These are phyloP conservation scores for Gobius niger DNA, from an alignment of 2,113 vertebrate genomes.

Conservation along the genomic window DNA sequence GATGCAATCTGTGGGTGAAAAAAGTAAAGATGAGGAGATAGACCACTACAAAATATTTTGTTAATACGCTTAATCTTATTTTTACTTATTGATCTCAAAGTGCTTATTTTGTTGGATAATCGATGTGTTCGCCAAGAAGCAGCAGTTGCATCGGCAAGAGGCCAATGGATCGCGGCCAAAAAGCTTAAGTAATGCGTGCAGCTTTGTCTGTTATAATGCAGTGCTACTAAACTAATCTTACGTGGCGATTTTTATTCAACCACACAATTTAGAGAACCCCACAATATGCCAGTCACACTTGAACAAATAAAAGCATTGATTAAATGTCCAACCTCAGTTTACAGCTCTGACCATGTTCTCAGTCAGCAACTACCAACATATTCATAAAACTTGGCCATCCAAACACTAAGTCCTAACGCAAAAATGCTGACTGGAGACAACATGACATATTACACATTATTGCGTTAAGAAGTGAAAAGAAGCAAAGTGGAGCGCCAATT, in stretches of 20 bases:
- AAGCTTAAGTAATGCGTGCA: neutral
- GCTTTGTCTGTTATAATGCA: slow-evolving; percentile 3
- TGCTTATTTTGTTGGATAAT: slow-evolving; percentile 14
- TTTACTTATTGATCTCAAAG: slow-evolving; percentile 17
- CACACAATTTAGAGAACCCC: neutral
- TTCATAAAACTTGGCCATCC: slow-evolving; percentile 4
- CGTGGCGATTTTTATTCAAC: slow-evolving; percentile 1
- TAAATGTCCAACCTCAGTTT: neutral
- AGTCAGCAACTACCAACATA: neutral
- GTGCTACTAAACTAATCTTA: neutral
- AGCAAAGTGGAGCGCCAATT: too few relatives aligned
- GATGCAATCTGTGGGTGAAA: slow-evolving; percentile 66
- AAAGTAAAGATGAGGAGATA: neutral
- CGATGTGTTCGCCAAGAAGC: neutral
- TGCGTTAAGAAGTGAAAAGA: too few relatives aligned
- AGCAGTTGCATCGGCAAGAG: neutral
- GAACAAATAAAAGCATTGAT: neutral
- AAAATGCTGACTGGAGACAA: neutral
- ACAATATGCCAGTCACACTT: neutral
- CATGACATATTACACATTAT: too few relatives aligned
- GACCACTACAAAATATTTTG: slow-evolving; percentile 4
- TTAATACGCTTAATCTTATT: slow-evolving; percentile 21
- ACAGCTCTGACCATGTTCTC: neutral
- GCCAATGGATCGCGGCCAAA: neutral
- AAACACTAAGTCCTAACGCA: neutral